Evolutionary conservation across 2,888 invertebrate species (phyloP), one percentile per base, ranked within the genome.

Genomic region (Tetragonula carbonaria): DNA sequence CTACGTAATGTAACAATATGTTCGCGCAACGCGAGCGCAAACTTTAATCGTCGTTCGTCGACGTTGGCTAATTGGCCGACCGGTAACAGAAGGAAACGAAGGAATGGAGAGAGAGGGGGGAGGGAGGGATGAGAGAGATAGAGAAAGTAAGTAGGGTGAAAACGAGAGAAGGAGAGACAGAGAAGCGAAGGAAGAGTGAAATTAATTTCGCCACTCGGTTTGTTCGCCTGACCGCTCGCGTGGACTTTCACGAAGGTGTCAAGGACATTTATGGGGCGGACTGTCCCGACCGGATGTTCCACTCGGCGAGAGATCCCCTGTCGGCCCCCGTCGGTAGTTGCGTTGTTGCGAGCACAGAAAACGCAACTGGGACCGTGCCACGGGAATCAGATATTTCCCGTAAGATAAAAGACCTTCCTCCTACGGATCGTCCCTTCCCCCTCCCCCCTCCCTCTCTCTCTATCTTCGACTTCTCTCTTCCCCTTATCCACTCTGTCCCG

Each of bases 311-410:
- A 73, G 79, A 85, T 82, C 82, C 85, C 70, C 90, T 84, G 28
- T 11, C 88, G 87, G 76, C 74, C 8, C 45, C 45, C 86, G 85
- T 84, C 80, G 87, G 68, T 67, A 74, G 55, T 66, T 72, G 79
- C 38, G 38, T 38, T 6, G 38, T 38, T n/a, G 14, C 66, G 73
- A 62, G 71, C 73, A 28, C 57, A 28, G 50, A 23, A 73, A 81
- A 77, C 66, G 81, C 72, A 8, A 70, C 59, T 18, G 50, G 45
- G 8, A 16, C 78, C 84, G 82, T 55, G 62, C 80, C 67, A 77
- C 73, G 86, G 79, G 90, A 90, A 90, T 91, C 90, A 87, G 92
- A 92, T 91, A 91, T 90, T 91, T 91, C 87, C 86, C 87, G 80
- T 76, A 80, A 92, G 92, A 92, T 91, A 91, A 90, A 93, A 86